These are phyloP conservation scores for Nansenia antarctica DNA, from an alignment of 2,113 vertebrate species.

Conservation along the genomic window DNA sequence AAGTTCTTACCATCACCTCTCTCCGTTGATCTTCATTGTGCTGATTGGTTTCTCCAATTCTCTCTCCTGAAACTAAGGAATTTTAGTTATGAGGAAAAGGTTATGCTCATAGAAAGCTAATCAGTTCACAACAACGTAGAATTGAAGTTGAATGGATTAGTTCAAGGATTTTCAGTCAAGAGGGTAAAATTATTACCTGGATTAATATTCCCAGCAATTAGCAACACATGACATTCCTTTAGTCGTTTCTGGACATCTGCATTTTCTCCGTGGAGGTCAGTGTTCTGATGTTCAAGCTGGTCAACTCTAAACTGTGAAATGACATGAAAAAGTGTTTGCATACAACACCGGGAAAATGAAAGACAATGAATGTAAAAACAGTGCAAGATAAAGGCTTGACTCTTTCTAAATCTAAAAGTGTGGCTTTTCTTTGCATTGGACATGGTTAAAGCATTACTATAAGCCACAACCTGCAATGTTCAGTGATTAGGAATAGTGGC, in stretches of 20 bases:
- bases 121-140: neutral
- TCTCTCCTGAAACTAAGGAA: slow-evolving; percentile 72
- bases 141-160: no score
- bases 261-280: neutral
- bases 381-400: no score
- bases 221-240: neutral
- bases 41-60: slow-evolving; percentile 48
- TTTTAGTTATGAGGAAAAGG: no score
- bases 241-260: neutral
- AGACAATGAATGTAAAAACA: no score
- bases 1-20: slow-evolving; percentile 69
- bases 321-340: no score
- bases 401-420: no score
- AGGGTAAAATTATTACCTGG: neutral
- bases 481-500: no score
- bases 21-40: slow-evolving; percentile 60
- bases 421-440: no score
- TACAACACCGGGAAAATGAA: no score
- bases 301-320: neutral
- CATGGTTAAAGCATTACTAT: no score
- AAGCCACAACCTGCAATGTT: no score
- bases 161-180: no score
- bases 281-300: neutral
- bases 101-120: neutral
- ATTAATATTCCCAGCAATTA: neutral